A percentile compares a stretch with the other conserved stretches of the same genome.
phyloP scores from a whole-genome alignment of 2,888 invertebrate species.

The Hypercompe scribonia region DNA sequence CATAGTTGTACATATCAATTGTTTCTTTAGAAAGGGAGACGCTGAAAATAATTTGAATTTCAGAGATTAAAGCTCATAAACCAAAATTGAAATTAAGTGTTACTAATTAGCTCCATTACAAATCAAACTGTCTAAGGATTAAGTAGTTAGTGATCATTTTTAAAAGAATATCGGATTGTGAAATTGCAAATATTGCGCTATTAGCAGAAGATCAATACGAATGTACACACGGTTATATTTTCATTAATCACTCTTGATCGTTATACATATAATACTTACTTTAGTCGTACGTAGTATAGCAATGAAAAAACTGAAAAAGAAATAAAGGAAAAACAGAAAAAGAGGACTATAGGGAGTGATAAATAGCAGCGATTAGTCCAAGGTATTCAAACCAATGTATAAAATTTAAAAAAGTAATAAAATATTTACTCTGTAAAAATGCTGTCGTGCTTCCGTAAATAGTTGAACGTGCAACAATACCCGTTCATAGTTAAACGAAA shows the following conservation, averaged over 20 bases:
- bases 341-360: no score
- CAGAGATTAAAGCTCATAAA: background rate
- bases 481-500: slow-evolving; percentile 87
- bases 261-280: no score
- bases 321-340: no score
- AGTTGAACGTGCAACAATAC: slow-evolving; percentile 88
- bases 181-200: background rate
- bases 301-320: no score
- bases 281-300: no score
- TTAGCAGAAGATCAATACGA: background rate
- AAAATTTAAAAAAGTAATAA: background rate
- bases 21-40: slow-evolving; percentile 52
- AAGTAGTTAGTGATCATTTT: no score
- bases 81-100: background rate
- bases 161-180: background rate
- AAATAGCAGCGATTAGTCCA: background rate
- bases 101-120: background rate
- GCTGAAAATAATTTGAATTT: slow-evolving; percentile 52
- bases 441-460: slow-evolving; percentile 75
- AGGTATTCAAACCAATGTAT: background rate
- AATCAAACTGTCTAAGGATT: background rate
- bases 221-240: background rate
- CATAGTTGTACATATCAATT: slow-evolving; percentile 75
- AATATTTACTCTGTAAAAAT: slow-evolving; percentile 69
- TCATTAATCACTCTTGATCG: no score